A percentile compares a stretch with the other conserved stretches of the same genome.
These are phyloP conservation scores for Trachelus iudaicus DNA, from an alignment of 2,888 invertebrate genomes.

Conservation along the genomic window DNA sequence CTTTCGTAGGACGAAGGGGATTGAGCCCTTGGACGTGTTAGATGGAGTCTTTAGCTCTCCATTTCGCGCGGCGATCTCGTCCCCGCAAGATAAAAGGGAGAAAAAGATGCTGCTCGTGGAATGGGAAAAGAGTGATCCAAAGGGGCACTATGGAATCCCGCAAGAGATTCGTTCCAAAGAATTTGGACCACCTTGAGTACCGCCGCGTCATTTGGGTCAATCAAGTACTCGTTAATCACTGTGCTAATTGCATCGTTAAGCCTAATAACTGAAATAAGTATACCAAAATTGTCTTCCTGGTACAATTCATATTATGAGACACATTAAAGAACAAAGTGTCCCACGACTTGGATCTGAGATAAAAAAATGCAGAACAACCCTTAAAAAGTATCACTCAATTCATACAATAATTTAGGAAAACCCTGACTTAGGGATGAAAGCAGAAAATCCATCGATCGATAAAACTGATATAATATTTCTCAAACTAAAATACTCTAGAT, in stretches of 20 bases:
- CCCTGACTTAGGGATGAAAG: neutral
- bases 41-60: constrained; percentile 7
- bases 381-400: neutral
- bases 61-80: neutral
- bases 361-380: neutral
- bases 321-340: neutral
- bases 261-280: neutral
- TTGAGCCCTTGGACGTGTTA: neutral
- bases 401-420: neutral
- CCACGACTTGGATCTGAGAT: neutral
- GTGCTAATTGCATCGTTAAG: neutral
- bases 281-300: neutral
- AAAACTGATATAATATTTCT: too few relatives aligned
- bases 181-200: neutral
- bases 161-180: neutral
- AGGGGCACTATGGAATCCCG: neutral
- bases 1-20: neutral
- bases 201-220: neutral
- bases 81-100: neutral
- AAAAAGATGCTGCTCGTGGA: neutral
- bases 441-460: too few relatives aligned
- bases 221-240: neutral
- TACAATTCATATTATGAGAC: neutral
- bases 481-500: too few relatives aligned
- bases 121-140: neutral